Base-by-base conservation (phyloP, 2,888 invertebrate species). In the Catocala sponsa region DNA sequence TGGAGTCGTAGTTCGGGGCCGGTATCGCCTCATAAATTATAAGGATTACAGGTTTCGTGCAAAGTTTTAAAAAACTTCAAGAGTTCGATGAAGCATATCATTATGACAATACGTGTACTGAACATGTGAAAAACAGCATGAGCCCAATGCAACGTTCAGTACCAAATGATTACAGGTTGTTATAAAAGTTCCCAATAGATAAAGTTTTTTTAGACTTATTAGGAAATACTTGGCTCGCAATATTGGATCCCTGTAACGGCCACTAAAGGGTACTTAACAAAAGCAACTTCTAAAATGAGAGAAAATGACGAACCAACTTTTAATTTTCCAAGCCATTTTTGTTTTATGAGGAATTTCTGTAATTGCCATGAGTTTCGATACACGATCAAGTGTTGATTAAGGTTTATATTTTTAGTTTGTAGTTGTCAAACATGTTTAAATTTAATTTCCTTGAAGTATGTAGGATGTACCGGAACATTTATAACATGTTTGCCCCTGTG, bases 241-340 rank as follows among this genome's bases (percentile, higher is more conserved):
- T 59, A 57, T 68, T 57, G 52, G 35, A 53, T 43, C 25, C 48
- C 44, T 53, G 11, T 53, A 60, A 43, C 44, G 43, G n/a, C 44
- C 53, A 64, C 42, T 60, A 60, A 64, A 56, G 42, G 13, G 35
- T 53, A 49, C 41, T 53, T n/a, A 35, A 59, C 55, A 56, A 64
- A 53, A 35, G 33, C 25, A 49, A 59, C 38, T 44, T 49, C 49
- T 10, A 49, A 64, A 64, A 48, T 59, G 9, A 15, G 43, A 59
- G 47, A 52, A 52, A 59, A 47, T 55, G 55, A 52, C 43, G 43
- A 48, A 56, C 11, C 4, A 59, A 51, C 13, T 58, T 51, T 48
- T 47, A 32, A 55, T 13, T 53, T 59, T 48, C 11, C 4, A 35
- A 33, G 32, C 13, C 48, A 33, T 44, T 52, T 58, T 51, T 43